phyloP scores from a whole-genome alignment of 35 echinoderm and acorn worm genomes.

The Acanthaster planci region DNA sequence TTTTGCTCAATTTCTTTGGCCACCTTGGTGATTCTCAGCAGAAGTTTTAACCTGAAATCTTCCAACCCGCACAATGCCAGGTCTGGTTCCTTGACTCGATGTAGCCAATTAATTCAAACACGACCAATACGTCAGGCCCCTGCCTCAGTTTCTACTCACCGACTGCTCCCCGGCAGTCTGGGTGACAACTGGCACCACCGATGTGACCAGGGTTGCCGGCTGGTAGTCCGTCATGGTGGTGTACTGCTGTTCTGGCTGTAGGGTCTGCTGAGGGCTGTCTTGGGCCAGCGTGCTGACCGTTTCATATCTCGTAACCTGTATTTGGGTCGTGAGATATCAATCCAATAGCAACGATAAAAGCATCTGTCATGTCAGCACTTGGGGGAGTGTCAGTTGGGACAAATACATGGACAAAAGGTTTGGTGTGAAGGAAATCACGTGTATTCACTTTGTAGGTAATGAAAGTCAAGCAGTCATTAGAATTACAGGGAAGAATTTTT shows the following conservation, averaged over 20 bases:
- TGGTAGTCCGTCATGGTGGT: constrained; percentile 36
- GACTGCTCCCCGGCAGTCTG: background rate
- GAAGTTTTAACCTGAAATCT: background rate
- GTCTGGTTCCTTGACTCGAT: background rate
- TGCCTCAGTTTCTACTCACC: background rate
- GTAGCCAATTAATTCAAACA: background rate
- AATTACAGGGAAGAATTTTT: too few relatives aligned
- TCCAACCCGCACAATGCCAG: background rate
- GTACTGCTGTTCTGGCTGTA: background rate
- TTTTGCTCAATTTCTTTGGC: background rate
- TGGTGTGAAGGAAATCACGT: too few relatives aligned
- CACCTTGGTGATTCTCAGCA: too few relatives aligned
- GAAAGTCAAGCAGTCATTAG: too few relatives aligned
- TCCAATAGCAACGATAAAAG: background rate
- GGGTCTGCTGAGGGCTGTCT: background rate
- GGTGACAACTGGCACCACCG: background rate
- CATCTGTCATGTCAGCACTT: background rate
- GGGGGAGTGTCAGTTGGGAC: background rate
- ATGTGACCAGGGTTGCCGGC: background rate
- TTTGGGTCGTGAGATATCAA: background rate
- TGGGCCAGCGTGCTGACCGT: background rate
- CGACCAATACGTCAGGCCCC: background rate
- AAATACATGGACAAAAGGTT: too few relatives aligned
- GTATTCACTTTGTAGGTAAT: too few relatives aligned
- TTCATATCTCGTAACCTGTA: background rate